Conservation (phyloP, 2,113 vertebrate genomes). For the Eudyptes chrysolophus region DNA sequence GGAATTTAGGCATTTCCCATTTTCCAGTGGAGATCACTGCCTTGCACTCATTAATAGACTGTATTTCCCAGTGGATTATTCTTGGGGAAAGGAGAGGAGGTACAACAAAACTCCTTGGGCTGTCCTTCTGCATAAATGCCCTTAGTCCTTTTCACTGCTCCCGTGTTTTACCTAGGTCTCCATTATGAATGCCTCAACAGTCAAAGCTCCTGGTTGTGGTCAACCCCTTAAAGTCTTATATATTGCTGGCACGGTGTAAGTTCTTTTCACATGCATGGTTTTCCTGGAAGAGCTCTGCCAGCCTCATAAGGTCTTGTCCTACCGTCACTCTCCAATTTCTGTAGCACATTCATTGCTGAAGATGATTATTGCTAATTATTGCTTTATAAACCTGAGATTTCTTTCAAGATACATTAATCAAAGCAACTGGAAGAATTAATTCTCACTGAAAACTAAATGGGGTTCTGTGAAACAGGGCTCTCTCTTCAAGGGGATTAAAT, state of each 20-base stretch:
- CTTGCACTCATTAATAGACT: not conserved
- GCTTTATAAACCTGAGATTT: not conserved
- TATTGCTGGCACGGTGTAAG: not conserved
- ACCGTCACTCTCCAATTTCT: not conserved
- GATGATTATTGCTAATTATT: not conserved
- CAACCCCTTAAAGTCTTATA: not conserved
- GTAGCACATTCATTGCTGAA: not conserved
- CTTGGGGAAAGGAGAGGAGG: not conserved
- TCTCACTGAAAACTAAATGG: not conserved
- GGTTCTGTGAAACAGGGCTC: not conserved
- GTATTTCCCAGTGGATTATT: not conserved
- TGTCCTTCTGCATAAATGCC: not conserved
- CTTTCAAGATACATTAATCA: not conserved
- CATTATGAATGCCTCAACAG: not conserved
- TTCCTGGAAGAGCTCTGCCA: not conserved
- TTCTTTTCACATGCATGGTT: not conserved
- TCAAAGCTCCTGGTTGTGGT: not conserved
- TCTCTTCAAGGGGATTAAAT: slow-evolving; percentile 22
- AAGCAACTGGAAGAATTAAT: not conserved
- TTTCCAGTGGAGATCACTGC: not conserved
- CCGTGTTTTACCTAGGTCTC: not conserved
- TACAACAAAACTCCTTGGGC: not conserved
- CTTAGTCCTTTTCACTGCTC: not conserved
- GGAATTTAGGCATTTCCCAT: not conserved
- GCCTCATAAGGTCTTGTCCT: not conserved